These are phyloP conservation scores for Illadopsis cleaveri DNA, from an alignment of 2,113 vertebrate species.

Conservation along the genomic window DNA sequence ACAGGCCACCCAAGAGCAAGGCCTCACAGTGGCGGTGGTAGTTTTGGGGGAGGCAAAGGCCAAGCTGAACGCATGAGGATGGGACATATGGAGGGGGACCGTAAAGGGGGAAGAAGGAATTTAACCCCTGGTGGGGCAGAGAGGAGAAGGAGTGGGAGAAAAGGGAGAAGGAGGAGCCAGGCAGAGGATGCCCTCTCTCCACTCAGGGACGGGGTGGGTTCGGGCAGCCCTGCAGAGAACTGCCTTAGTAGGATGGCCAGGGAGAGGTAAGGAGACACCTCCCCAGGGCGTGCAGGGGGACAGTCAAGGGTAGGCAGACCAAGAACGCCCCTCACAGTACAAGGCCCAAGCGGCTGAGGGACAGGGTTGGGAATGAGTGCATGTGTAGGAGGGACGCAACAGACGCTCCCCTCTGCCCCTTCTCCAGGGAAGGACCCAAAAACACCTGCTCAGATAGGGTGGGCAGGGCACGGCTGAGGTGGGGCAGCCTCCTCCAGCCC, in stretches of 20 bases:
- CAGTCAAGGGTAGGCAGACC: not conserved
- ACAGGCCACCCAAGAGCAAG: constrained; percentile 33
- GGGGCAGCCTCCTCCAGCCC: not conserved
- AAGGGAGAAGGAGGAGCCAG: not conserved
- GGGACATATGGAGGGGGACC: rapidly evolving
- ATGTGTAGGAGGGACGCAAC: not conserved
- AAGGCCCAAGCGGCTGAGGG: constrained; percentile 18
- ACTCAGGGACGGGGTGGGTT: rapidly evolving
- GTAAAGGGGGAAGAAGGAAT: not conserved
- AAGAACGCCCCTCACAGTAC: not conserved
- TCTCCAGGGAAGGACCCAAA: not conserved
- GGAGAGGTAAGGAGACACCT: not conserved
- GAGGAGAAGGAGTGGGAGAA: not conserved
- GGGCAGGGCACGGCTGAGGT: not conserved
- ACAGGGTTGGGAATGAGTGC: not conserved
- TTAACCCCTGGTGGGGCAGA: not conserved
- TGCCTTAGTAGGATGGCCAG: not conserved
- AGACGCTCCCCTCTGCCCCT: not conserved
- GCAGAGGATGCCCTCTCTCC: not conserved
- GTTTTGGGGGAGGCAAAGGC: constrained; percentile 13
- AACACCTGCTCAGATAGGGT: not conserved
- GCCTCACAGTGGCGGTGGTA: constrained; percentile 57
- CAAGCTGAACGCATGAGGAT: not conserved
- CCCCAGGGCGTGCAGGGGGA: rapidly evolving
- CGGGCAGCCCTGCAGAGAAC: not conserved